A percentile compares a stretch with the other conserved stretches of the same genome.
Evolutionary conservation across 2,797 vertebrate species (phyloP).

Genomic region (Erethizon dorsatum): DNA sequence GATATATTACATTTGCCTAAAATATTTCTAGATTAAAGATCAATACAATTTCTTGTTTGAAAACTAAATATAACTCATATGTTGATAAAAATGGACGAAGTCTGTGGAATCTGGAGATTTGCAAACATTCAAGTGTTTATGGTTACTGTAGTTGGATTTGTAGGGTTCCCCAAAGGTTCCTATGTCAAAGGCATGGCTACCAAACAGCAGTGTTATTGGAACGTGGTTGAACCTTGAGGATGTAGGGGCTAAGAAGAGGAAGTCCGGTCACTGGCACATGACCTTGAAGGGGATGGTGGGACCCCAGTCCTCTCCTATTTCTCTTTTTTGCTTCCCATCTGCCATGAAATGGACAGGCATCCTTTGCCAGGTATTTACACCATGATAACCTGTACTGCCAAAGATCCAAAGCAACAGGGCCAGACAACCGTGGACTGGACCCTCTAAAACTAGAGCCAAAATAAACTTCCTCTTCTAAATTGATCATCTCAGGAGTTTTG

Average conservation of each 20-base stretch:
- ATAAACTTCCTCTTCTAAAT: background rate
- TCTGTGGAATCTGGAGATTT: background rate
- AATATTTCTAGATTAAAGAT: conserved; percentile 4
- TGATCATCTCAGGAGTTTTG: background rate
- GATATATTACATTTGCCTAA: conserved; percentile 49
- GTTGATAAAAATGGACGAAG: background rate
- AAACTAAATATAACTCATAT: background rate
- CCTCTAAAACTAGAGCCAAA: too few species aligned
- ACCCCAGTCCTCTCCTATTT: background rate
- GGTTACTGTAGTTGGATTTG: background rate
- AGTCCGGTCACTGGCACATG: background rate
- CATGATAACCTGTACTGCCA: background rate
- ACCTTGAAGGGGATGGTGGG: too few species aligned
- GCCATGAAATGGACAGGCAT: background rate
- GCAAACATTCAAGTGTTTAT: background rate
- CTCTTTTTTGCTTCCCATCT: background rate
- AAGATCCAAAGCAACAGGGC: background rate
- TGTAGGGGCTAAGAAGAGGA: too few species aligned
- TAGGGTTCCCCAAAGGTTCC: background rate
- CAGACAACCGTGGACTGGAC: background rate
- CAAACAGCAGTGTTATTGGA: background rate
- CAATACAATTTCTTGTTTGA: conserved; percentile 1
- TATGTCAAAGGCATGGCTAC: background rate
- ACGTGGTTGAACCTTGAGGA: background rate
- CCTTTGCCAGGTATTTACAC: background rate